Evolutionary conservation across 1,140 invertebrate species (phyloP).

Genomic region (Drosophila nebulosa): DNA sequence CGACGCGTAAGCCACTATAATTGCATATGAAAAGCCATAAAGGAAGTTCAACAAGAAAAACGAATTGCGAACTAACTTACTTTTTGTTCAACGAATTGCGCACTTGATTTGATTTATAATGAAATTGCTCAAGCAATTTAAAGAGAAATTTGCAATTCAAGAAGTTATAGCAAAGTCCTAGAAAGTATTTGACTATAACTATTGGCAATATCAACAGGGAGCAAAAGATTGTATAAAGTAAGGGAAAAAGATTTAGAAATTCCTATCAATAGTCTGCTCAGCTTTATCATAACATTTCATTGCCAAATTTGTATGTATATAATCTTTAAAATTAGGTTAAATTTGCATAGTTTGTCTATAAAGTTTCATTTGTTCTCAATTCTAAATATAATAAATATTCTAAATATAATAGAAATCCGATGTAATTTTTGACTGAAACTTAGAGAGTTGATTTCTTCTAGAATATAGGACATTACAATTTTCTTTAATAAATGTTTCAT

Average conservation of each 20-base stretch:
- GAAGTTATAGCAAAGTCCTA: not conserved
- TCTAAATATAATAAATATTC: too few relatives aligned
- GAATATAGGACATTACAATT: not conserved
- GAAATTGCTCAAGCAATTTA: conserved; percentile 7
- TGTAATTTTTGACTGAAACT: too few relatives aligned
- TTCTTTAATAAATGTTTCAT: not conserved
- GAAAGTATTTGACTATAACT: not conserved
- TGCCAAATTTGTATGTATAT: too few relatives aligned
- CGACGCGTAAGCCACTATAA: conserved; percentile 20
- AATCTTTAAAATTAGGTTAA: too few relatives aligned
- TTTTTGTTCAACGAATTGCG: conserved; percentile 21
- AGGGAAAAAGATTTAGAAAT: too few relatives aligned
- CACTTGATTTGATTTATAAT: not conserved
- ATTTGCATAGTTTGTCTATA: too few relatives aligned
- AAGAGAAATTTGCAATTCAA: conserved; percentile 4
- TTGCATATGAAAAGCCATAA: not conserved
- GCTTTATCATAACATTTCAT: too few relatives aligned
- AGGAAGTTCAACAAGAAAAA: conserved; percentile 1
- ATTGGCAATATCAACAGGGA: too few relatives aligned
- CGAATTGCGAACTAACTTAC: not conserved
- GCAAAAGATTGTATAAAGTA: too few relatives aligned
- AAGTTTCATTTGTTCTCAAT: too few relatives aligned
- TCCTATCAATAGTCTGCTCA: too few relatives aligned
- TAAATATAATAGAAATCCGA: too few relatives aligned
- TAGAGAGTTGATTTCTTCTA: not conserved